Evolutionary conservation across 2,797 vertebrate genomes (phyloP).

Genomic region (Xiphorhynchus erythropygius): DNA sequence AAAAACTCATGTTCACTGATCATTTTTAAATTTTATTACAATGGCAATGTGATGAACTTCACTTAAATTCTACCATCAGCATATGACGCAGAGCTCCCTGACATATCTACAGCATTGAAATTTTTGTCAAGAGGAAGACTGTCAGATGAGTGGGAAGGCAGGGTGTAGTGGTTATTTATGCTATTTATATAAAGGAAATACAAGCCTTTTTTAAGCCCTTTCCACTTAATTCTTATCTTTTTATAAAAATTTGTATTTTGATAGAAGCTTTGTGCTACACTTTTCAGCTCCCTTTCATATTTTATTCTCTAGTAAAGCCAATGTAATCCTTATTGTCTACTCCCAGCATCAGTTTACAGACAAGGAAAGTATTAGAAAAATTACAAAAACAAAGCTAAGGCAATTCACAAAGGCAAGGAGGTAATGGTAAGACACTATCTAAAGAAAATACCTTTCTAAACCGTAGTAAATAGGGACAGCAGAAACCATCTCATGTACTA

Average conservation of each 20-base stretch:
- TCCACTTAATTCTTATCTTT: not conserved
- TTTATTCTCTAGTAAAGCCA: not conserved
- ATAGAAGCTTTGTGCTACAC: not conserved
- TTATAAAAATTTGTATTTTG: not conserved
- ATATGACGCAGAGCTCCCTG: not conserved
- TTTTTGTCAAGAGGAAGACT: not conserved
- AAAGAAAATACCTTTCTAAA: not conserved
- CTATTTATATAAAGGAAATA: not conserved
- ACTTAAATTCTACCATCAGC: not conserved
- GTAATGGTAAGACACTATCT: not conserved
- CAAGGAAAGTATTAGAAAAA: not conserved
- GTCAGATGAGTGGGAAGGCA: accelerated
- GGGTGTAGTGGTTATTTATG: not conserved
- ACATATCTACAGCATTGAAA: not conserved
- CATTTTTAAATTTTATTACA: not conserved
- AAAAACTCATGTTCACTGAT: not conserved
- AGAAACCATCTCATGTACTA: not conserved
- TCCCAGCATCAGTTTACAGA: not conserved
- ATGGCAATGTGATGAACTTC: not conserved
- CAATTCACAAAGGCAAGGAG: not conserved
- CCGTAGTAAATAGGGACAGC: not conserved
- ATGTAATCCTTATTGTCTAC: not conserved
- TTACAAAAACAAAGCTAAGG: not conserved
- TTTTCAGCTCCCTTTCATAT: not conserved
- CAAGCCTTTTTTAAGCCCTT: not conserved